Base-by-base conservation (phyloP, 2,888 invertebrate genomes). In the Invenusta paracnida region DNA sequence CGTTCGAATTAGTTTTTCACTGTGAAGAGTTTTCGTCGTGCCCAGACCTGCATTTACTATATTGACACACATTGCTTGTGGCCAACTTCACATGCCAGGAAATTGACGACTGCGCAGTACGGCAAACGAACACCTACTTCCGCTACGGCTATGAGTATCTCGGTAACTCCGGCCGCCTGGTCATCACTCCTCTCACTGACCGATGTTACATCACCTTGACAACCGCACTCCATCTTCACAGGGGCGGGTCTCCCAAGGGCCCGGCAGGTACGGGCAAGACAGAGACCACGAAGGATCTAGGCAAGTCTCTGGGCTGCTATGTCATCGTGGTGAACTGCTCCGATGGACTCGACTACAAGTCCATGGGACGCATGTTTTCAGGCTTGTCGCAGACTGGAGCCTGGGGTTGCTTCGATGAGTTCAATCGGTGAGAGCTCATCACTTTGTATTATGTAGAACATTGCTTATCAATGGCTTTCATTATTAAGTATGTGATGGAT, bases 311-410 rank as follows among this genome's bases (percentile, higher is more conserved):
- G 87, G 96, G 95, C 0, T 93, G 95, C 92, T 96, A 96, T 94
- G 96, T 96, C 81, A 95, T 96, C 86, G 96, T 96, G 0, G 95
- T 95, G 88, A 97, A 96, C 92, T 96, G 96, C 90, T 96, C 96
- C 0, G 96, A 96, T 90, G 96, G 96, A 0, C 93, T 96, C 67
- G 96, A 96, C 90, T 96, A 95, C 91, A 96, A 95, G 91, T 95
- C 95, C 88, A 95, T 96, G 94, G 96, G 96, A 0, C 94, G 95
- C 90, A 95, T 95, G 92, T 96, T 94, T 91, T 94, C 96, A 83
- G 95, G 94, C 86, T 88, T 92, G n/a, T 90, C 91, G 27, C 92
- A 96, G 92, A 95, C 95, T 85, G 96, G 96, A 96, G n/a, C n/a
- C n/a, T n/a, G n/a, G n/a, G n/a, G n/a, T n/a, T n/a, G n/a, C n/a